phyloP scores from a whole-genome alignment of 2,888 invertebrate species.

The Isotomurus palustris region DNA sequence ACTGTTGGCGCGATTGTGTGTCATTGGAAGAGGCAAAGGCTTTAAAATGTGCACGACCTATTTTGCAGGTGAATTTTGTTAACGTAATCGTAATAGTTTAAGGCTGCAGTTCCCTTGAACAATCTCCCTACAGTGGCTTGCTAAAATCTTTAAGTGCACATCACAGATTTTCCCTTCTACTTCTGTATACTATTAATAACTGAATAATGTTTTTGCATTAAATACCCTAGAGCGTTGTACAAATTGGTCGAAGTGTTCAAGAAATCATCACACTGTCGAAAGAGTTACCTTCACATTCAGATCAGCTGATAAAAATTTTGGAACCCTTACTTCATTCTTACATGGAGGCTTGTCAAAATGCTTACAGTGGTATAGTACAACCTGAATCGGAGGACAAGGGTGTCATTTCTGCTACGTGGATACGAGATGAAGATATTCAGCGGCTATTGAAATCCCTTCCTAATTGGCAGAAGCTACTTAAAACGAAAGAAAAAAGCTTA shows the following conservation, averaged over 20 bases:
- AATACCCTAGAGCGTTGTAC: slow-evolving; percentile 69
- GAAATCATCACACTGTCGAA: slow-evolving; percentile 66
- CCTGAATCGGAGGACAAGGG: slow-evolving; percentile 71
- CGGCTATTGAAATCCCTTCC: slow-evolving; percentile 82
- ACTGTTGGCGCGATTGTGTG: slow-evolving; percentile 73
- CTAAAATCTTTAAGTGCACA: too few species aligned
- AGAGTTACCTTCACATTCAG: slow-evolving; percentile 68
- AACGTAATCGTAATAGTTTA: neutral
- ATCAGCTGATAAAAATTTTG: slow-evolving; percentile 68
- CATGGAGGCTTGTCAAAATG: slow-evolving; percentile 67
- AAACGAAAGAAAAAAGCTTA: slow-evolving; percentile 47
- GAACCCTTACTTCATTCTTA: slow-evolving; percentile 67
- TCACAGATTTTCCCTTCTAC: neutral
- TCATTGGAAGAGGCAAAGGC: slow-evolving; percentile 65
- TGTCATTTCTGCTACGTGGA: slow-evolving; percentile 80
- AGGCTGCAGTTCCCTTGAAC: too few species aligned
- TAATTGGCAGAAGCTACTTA: slow-evolving; percentile 68
- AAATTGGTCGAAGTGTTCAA: slow-evolving; percentile 63
- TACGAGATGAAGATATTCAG: slow-evolving; percentile 91
- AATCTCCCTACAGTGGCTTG: too few species aligned
- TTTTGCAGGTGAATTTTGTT: slow-evolving; percentile 56
- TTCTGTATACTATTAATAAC: slow-evolving; percentile 1
- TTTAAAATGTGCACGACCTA: slow-evolving; percentile 60
- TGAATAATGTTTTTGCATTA: slow-evolving; percentile 14
- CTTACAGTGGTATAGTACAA: slow-evolving; percentile 71